These are phyloP conservation scores for Brenthis hecate DNA, from an alignment of 2,888 invertebrate species.

Conservation along the genomic window DNA sequence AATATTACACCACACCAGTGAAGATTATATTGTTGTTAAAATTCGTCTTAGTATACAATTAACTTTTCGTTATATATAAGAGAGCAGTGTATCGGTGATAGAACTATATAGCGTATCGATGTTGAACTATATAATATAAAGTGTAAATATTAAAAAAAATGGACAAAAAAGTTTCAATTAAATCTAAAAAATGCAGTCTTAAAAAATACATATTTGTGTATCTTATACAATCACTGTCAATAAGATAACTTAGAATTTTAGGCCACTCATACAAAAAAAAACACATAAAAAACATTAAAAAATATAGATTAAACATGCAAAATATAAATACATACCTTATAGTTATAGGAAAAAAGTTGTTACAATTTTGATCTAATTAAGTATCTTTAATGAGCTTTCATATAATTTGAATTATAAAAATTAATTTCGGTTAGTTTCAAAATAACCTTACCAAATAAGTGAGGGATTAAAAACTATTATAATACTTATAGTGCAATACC, in stretches of 20 bases:
- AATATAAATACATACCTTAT: slow-evolving; percentile 7
- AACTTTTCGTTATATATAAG: not conserved
- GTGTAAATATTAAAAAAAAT: slow-evolving; percentile 23
- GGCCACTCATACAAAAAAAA: slow-evolving; percentile 1
- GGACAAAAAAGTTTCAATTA: slow-evolving; percentile 2
- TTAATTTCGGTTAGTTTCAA: too few relatives aligned
- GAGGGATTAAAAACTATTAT: not conserved
- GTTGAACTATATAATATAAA: not conserved
- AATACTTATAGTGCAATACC: not conserved
- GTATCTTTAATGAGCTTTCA: slow-evolving; percentile 65
- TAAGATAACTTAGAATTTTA: not conserved
- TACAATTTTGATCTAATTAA: slow-evolving; percentile 51
- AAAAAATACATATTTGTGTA: slow-evolving; percentile 22
- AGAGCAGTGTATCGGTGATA: slow-evolving; percentile 3
- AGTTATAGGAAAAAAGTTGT: slow-evolving; percentile 18
- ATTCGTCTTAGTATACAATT: not conserved
- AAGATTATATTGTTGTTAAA: not conserved
- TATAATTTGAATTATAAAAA: not conserved
- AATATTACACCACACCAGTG: slow-evolving; percentile 11
- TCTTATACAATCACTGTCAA: not conserved
- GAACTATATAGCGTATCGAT: not conserved
- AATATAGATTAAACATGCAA: slow-evolving; percentile 1
- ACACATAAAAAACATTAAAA: not conserved
- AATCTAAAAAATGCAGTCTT: slow-evolving; percentile 31
- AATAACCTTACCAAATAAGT: too few relatives aligned